A percentile compares a stretch with the other conserved stretches of the same genome.
phyloP scores from a whole-genome alignment of 2,113 vertebrate species.

The Vombatus ursinus region DNA sequence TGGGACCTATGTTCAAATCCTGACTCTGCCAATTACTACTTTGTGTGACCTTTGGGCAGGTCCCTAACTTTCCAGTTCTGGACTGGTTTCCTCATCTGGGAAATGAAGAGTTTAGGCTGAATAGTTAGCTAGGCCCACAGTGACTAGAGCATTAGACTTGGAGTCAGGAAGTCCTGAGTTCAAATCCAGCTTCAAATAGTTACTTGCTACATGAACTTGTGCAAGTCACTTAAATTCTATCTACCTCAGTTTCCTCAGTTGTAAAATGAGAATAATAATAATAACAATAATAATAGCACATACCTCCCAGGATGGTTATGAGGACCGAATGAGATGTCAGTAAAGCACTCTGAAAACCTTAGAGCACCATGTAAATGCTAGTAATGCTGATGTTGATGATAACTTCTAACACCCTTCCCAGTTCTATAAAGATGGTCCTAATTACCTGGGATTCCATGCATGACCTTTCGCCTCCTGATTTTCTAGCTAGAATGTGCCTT shows the following conservation, averaged over 20 bases:
- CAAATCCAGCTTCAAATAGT: not conserved
- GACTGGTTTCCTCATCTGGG: not conserved
- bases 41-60: not conserved
- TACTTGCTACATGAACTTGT: not conserved
- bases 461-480: not conserved
- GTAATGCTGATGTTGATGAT: not conserved
- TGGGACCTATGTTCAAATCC: not conserved
- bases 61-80: not conserved
- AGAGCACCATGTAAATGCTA: not conserved
- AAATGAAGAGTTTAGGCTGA: not conserved
- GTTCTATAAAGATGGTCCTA: not conserved
- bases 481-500: not conserved
- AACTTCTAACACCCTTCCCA: not conserved
- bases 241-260: not conserved
- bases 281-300: too few relatives aligned
- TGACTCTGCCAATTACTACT: not conserved
- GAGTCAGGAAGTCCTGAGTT: not conserved
- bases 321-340: not conserved
- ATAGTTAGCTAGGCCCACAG: not conserved
- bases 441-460: not conserved
- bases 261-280: not conserved
- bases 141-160: too few relatives aligned
- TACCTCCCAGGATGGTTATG: not conserved
- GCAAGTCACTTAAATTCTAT: not conserved
- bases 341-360: not conserved